A percentile compares a stretch with the other conserved stretches of the same genome.
These are phyloP conservation scores for Saccostrea glomerata DNA, from an alignment of 1,140 invertebrate genomes.

Conservation along the genomic window DNA sequence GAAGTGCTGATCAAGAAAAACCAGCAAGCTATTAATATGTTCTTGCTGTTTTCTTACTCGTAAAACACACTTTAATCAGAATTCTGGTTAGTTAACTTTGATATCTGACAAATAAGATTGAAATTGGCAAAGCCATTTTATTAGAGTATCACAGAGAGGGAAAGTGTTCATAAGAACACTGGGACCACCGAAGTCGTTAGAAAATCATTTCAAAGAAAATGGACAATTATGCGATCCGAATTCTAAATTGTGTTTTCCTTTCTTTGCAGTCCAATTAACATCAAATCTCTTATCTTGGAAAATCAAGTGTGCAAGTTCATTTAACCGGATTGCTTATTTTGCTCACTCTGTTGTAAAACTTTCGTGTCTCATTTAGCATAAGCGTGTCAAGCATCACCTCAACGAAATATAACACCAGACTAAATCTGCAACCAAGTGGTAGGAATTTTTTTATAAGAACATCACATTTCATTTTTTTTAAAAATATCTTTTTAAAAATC, in stretches of 20 bases:
- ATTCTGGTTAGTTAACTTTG: neutral
- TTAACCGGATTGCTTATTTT: neutral
- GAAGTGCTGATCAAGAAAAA: constrained; percentile 20
- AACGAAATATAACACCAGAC: neutral
- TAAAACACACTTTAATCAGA: constrained; percentile 24
- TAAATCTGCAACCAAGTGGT: neutral
- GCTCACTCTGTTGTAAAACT: constrained; percentile 15
- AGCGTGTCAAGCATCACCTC: neutral
- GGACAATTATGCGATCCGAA: neutral
- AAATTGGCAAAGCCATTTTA: neutral
- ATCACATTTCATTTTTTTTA: neutral
- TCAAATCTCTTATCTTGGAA: constrained; percentile 10
- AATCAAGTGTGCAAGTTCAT: neutral
- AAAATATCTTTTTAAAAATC: no score
- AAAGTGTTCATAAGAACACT: neutral
- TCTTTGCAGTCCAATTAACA: neutral
- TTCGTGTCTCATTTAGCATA: neutral
- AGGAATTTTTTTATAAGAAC: neutral
- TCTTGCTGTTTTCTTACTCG: constrained; percentile 5
- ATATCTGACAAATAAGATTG: constrained; percentile 32
- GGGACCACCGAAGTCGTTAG: neutral
- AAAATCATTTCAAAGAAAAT: neutral
- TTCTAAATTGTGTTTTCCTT: neutral
- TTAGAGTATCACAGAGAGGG: neutral
- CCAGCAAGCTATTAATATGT: constrained; percentile 23